phyloP scores from a whole-genome alignment of 2,797 vertebrate genomes.

The Pterois miles region DNA sequence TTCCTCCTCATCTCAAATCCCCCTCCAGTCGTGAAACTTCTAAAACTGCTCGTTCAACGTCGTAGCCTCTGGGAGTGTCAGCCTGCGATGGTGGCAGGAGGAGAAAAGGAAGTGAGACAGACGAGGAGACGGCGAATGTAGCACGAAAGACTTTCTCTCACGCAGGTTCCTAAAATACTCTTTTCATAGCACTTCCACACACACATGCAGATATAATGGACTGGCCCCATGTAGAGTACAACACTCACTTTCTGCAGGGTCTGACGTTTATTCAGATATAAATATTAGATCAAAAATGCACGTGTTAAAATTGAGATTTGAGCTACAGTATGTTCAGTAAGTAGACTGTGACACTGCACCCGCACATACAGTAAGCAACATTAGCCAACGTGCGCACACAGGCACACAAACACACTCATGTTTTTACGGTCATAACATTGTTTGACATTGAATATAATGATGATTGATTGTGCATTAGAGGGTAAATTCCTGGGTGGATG shows the following conservation, averaged over 20 bases:
- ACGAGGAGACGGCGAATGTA: not conserved
- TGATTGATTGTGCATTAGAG: not conserved
- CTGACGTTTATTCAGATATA: constrained; percentile 1
- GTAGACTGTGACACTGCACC: not conserved
- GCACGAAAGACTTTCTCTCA: constrained; percentile 21
- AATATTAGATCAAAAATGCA: constrained; percentile 3
- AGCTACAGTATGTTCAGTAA: not conserved
- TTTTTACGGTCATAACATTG: not conserved
- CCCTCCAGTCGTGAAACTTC: constrained; percentile 9
- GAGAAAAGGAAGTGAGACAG: not conserved
- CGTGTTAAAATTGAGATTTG: not conserved
- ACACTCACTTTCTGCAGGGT: not conserved
- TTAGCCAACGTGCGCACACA: not conserved
- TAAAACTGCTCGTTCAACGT: constrained; percentile 22
- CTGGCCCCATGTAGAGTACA: not conserved
- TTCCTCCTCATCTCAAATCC: constrained; percentile 8
- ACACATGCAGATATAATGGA: not conserved
- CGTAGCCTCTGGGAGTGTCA: constrained; percentile 14
- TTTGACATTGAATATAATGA: not conserved
- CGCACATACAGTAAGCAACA: not conserved
- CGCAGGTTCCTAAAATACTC: constrained; percentile 49
- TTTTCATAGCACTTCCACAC: constrained; percentile 17
- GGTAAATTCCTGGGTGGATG: not conserved
- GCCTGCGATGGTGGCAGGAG: constrained; percentile 11
- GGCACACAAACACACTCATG: not conserved